A percentile compares a stretch with the other conserved stretches of the same genome.
Conservation (phyloP, 2,113 vertebrate genomes). For the Psittacara wagleri region DNA sequence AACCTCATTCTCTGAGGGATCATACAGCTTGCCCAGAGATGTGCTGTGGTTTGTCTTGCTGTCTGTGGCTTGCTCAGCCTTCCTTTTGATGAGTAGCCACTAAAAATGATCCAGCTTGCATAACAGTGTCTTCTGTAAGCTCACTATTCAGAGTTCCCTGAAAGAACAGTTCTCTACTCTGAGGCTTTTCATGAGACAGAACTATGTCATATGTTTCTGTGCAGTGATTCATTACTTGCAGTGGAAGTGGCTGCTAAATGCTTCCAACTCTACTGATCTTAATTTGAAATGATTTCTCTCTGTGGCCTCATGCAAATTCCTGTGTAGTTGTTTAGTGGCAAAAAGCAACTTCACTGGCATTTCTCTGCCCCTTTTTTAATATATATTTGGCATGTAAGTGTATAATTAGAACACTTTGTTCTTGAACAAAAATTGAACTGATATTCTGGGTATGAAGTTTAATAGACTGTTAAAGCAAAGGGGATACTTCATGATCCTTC, state of each 20-base stretch:
- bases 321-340: conserved; percentile 22
- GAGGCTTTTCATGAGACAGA: conserved; percentile 2
- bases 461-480: background rate
- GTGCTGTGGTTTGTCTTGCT: conserved; percentile 3
- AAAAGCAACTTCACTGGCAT: conserved; percentile 19
- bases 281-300: conserved; percentile 12
- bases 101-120: background rate
- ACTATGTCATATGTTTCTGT: conserved; percentile 37
- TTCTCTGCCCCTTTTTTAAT: background rate
- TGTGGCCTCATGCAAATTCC: conserved; percentile 44
- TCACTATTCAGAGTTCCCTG: background rate
- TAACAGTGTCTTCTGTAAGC: background rate
- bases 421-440: background rate
- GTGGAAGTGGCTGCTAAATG: conserved; percentile 34
- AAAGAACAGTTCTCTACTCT: background rate
- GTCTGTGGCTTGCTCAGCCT: conserved; percentile 16
- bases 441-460: background rate
- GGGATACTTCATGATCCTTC: background rate
- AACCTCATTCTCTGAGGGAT: background rate
- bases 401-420: background rate
- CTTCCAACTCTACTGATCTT: background rate
- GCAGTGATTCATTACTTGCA: conserved; percentile 40
- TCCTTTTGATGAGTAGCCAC: conserved; percentile 32
- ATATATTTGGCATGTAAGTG: background rate
- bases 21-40: background rate